phyloP scores from a whole-genome alignment of 2,113 vertebrate genomes.

The Bambusicola thoracicus region DNA sequence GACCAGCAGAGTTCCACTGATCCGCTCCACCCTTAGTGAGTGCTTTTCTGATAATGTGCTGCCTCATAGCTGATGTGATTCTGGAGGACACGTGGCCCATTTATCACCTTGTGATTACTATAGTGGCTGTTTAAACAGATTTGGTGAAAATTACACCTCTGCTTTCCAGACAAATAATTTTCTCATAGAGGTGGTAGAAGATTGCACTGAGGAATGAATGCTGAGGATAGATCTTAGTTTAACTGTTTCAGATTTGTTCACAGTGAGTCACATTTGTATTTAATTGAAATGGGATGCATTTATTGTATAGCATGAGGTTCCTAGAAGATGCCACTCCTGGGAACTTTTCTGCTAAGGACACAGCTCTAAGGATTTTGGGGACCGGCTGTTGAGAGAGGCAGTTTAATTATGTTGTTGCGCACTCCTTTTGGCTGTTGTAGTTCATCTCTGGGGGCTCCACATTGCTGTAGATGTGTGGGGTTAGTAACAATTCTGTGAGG shows the following conservation, averaged over 20 bases:
- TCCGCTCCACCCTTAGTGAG: neutral
- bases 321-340: neutral
- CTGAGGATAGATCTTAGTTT: neutral
- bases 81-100: rapidly evolving
- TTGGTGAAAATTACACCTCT: neutral
- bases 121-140: neutral
- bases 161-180: neutral
- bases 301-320: neutral
- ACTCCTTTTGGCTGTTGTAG: neutral
- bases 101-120: neutral
- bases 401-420: rapidly evolving
- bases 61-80: rapidly evolving
- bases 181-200: neutral
- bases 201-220: neutral
- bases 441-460: neutral
- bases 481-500: neutral
- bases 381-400: neutral
- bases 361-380: neutral
- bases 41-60: neutral
- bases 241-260: neutral
- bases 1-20: neutral
- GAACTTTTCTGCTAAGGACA: neutral
- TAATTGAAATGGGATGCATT: neutral
- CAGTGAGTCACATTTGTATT: neutral
- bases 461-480: rapidly evolving